Percentiles rank a stretch among this genome's conserved stretches.
Conservation (phyloP, 2,113 vertebrate species). For the Pteropus alecto region DNA sequence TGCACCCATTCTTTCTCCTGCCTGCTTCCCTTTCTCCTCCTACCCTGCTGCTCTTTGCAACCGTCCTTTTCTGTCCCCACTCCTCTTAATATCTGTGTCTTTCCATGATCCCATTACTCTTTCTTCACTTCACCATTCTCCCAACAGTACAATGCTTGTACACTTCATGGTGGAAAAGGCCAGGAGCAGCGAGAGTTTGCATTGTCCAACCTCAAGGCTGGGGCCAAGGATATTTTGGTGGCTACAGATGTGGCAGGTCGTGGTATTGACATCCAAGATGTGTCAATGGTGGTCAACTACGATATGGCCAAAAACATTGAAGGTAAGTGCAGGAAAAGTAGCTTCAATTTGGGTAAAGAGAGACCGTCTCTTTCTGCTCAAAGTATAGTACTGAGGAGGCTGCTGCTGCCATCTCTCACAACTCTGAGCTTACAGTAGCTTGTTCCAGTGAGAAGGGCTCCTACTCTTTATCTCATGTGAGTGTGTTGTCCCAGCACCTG, state of each 20-base stretch:
- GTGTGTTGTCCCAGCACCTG: background rate
- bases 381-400: background rate
- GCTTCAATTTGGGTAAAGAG: background rate
- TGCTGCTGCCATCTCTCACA: background rate
- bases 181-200: slow-evolving; percentile 99
- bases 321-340: slow-evolving; percentile 82
- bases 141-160: slow-evolving; percentile 96
- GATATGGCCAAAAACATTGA: slow-evolving; percentile 99
- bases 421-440: background rate
- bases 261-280: slow-evolving; percentile 98
- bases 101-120: background rate
- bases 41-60: background rate
- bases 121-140: background rate
- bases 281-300: slow-evolving; percentile 98
- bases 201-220: slow-evolving; percentile 97
- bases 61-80: background rate
- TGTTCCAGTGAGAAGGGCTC: background rate
- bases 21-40: background rate
- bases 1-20: background rate
- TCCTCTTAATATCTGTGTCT: background rate
- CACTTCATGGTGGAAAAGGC: slow-evolving; percentile 97
- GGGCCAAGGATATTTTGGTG: slow-evolving; percentile 98
- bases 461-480: background rate
- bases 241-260: slow-evolving; percentile 98
- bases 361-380: background rate